A percentile compares a stretch with the other conserved stretches of the same genome.
phyloP scores from a whole-genome alignment of 2,113 vertebrate species.

The Cariama cristata region DNA sequence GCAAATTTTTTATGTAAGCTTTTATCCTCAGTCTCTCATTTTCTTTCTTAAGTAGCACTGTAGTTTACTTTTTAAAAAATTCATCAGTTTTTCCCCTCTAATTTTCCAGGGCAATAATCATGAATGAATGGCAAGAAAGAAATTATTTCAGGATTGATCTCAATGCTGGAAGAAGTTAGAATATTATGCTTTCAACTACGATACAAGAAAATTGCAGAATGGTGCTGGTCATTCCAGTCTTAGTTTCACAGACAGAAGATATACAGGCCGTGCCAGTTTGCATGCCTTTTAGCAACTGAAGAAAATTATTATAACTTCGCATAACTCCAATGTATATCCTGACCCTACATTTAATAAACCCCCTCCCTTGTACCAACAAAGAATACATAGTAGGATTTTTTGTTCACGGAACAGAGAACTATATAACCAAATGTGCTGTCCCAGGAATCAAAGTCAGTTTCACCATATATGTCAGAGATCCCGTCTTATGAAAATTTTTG shows the following conservation, averaged over 20 bases:
- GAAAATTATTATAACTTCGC: background rate
- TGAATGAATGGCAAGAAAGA: background rate
- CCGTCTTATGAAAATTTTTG: background rate
- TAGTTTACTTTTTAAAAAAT: background rate
- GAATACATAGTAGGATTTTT: background rate
- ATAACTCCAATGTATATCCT: background rate
- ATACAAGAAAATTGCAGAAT: background rate
- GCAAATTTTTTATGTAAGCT: background rate
- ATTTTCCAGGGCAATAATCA: background rate
- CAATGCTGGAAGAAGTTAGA: background rate
- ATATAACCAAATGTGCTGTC: background rate
- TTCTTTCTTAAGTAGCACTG: background rate
- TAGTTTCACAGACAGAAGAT: background rate
- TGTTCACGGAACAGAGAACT: background rate
- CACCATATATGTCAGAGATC: background rate
- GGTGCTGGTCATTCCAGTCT: background rate
- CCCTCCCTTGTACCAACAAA: background rate
- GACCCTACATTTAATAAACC: background rate
- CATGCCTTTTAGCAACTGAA: background rate
- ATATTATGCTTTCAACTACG: background rate
- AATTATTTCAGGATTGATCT: background rate
- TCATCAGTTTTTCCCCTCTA: rapidly evolving
- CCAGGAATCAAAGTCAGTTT: background rate
- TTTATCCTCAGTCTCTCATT: background rate
- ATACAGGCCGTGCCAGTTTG: background rate